Percentiles rank a stretch among this genome's conserved stretches.
phyloP scores from a whole-genome alignment of 2,888 invertebrate species.

The Gandaritis pyraliata region DNA sequence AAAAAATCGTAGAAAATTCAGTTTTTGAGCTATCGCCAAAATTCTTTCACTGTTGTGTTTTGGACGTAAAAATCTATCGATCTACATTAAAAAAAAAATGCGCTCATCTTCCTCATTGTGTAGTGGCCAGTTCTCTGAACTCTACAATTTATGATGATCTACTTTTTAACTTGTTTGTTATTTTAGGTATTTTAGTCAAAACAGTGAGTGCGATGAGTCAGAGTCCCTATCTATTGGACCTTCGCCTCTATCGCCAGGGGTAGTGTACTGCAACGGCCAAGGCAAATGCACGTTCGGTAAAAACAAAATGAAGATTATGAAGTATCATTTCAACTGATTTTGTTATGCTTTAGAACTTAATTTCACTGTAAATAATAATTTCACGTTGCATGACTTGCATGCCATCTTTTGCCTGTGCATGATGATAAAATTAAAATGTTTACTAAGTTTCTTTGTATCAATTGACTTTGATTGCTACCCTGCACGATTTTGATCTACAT shows the following conservation, averaged over 20 bases:
- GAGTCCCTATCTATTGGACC: constrained; percentile 61
- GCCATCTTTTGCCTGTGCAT: constrained; percentile 1
- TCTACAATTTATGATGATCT: background rate
- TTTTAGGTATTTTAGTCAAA: constrained; percentile 57
- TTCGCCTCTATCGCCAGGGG: constrained; percentile 38
- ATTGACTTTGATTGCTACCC: background rate
- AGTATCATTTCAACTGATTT: constrained; percentile 43
- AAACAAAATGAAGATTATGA: constrained; percentile 50
- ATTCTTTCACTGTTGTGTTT: no score
- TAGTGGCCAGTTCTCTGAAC: background rate
- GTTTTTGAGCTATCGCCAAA: no score
- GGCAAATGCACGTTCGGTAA: constrained; percentile 57
- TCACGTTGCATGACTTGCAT: constrained; percentile 24
- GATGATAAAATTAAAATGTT: constrained; percentile 3
- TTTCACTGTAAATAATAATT: constrained; percentile 30
- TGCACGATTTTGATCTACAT: no score
- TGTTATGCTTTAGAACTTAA: constrained; percentile 37
- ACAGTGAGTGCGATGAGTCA: constrained; percentile 53
- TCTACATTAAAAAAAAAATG: no score
- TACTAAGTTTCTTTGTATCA: background rate
- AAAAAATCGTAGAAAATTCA: no score
- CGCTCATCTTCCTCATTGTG: no score
- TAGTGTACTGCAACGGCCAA: constrained; percentile 59
- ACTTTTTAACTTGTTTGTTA: constrained; percentile 22
- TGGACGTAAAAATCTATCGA: no score